A percentile compares a stretch with the other conserved stretches of the same genome.
phyloP scores from a whole-genome alignment of 2,797 vertebrate genomes.

The Acipenser transmontanus region DNA sequence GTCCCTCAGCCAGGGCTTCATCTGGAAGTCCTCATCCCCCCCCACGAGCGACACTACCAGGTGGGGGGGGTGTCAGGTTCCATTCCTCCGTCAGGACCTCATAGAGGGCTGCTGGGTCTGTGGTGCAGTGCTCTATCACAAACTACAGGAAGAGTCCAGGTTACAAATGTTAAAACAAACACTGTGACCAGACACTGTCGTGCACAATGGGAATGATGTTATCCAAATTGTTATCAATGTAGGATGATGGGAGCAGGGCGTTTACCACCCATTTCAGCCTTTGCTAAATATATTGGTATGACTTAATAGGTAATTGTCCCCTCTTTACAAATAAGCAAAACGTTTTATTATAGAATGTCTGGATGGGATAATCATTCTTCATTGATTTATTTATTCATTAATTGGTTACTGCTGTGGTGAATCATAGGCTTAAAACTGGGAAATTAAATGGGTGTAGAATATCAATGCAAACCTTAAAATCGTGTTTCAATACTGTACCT shows the following conservation, averaged over 20 bases:
- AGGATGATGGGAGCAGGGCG: not conserved
- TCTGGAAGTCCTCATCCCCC: conserved; percentile 72
- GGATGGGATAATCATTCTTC: not conserved
- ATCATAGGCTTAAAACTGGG: too few species aligned
- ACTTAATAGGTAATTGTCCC: too few species aligned
- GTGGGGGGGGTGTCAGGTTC: conserved; percentile 84
- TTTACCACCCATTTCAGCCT: not conserved
- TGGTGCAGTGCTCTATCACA: conserved; percentile 63
- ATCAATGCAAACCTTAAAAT: not conserved
- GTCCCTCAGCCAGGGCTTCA: conserved; percentile 85
- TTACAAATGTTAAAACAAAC: not conserved
- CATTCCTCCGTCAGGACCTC: conserved; percentile 79
- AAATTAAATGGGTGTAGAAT: not conserved
- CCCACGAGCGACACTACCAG: conserved; percentile 84
- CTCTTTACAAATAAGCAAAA: not conserved
- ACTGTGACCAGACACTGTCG: not conserved
- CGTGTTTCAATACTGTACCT: conserved; percentile 49
- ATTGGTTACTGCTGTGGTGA: too few species aligned
- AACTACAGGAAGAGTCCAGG: conserved; percentile 55
- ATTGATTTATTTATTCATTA: not conserved
- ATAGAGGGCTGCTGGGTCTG: conserved; percentile 77
- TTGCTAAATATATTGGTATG: not conserved
- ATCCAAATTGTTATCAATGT: too few species aligned
- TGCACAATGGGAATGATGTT: not conserved
- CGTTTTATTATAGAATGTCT: too few species aligned